phyloP scores from a whole-genome alignment of 2,888 invertebrate species.

The Barypeithes pellucidus region DNA sequence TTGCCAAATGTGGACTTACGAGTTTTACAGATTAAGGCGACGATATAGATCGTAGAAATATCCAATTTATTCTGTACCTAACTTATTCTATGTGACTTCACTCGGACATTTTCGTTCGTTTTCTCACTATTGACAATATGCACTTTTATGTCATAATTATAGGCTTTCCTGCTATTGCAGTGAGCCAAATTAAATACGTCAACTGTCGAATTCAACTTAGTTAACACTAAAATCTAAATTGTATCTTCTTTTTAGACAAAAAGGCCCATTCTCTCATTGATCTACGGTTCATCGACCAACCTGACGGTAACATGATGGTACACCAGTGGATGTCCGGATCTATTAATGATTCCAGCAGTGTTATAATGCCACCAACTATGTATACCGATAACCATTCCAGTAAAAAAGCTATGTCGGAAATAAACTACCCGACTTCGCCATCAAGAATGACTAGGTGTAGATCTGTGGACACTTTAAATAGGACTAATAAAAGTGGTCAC shows the following conservation, averaged over 20 bases:
- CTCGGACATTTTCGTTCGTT: no score
- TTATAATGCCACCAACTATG: constrained; percentile 40
- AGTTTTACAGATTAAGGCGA: no score
- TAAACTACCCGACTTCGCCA: constrained; percentile 42
- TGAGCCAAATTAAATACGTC: no score
- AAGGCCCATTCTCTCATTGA: constrained; percentile 70
- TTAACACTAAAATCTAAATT: no score
- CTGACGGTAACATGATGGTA: constrained; percentile 40
- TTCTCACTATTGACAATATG: no score
- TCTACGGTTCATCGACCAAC: constrained; percentile 63
- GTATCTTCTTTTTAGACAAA: constrained; percentile 66
- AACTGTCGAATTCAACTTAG: no score
- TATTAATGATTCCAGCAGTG: constrained; percentile 60
- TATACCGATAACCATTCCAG: constrained; percentile 53
- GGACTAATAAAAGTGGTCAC: constrained; percentile 61
- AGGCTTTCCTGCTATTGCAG: no score
- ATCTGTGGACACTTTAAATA: constrained; percentile 67
- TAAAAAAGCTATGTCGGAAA: constrained; percentile 54
- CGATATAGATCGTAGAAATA: no score
- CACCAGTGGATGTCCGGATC: constrained; percentile 62
- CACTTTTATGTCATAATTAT: no score
- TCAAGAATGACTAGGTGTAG: constrained; percentile 64
- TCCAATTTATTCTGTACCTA: no score
- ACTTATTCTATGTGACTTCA: no score
- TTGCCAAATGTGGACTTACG: no score